Percentiles rank a stretch among this genome's conserved stretches.
Conservation (phyloP, 1,140 invertebrate species). For the Epicauta chinensis region DNA sequence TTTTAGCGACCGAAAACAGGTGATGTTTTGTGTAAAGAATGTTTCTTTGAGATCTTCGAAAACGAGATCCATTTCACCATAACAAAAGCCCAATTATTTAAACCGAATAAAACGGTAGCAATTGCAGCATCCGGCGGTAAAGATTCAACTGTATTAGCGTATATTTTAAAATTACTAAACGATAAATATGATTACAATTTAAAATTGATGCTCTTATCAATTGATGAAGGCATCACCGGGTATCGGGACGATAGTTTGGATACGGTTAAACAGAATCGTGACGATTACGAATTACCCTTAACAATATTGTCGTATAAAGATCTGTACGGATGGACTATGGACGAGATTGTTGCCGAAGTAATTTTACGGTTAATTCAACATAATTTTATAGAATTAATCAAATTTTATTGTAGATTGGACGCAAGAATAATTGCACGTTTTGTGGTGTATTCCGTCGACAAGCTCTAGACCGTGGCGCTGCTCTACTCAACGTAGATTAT, state of each 20-base stretch:
- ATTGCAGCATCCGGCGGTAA: slow-evolving; percentile 98
- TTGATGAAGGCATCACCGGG: slow-evolving; percentile 98
- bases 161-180: slow-evolving; percentile 88
- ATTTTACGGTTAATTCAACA: slow-evolving; percentile 4
- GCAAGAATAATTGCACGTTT: slow-evolving; percentile 98
- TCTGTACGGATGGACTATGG: slow-evolving; percentile 99
- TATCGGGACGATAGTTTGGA: slow-evolving; percentile 97
- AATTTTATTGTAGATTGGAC: slow-evolving; percentile 65
- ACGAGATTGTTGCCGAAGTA: slow-evolving; percentile 87
- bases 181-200: slow-evolving; percentile 87
- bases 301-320: slow-evolving; percentile 98
- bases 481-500: slow-evolving; percentile 79
- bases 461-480: slow-evolving; percentile 90
- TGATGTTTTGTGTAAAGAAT: slow-evolving; percentile 89
- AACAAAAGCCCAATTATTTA: slow-evolving; percentile 75
- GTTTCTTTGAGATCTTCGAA: slow-evolving; percentile 93
- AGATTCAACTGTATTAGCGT: slow-evolving; percentile 96
- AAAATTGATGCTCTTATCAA: slow-evolving; percentile 87
- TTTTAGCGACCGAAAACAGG: slow-evolving; percentile 83
- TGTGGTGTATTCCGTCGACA: slow-evolving; percentile 96
- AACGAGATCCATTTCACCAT: slow-evolving; percentile 96
- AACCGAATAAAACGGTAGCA: slow-evolving; percentile 80
- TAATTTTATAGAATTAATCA: slow-evolving; percentile 4
- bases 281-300: slow-evolving; percentile 89
- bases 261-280: slow-evolving; percentile 90